These are phyloP conservation scores for Sisyra terminalis DNA, from an alignment of 2,888 invertebrate species.

Conservation along the genomic window DNA sequence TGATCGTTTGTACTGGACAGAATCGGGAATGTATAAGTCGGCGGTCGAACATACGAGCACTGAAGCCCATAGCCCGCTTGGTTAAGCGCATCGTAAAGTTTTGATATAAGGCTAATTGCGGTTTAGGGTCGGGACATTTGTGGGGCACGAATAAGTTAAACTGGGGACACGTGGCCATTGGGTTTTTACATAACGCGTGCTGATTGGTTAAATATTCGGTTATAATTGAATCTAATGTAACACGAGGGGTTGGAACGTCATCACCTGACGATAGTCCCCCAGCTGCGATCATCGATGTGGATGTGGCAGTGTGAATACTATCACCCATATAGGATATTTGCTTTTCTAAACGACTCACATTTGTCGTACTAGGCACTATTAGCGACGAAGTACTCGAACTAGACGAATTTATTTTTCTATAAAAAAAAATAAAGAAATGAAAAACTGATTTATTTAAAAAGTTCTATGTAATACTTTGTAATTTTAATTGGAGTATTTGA, in stretches of 20 bases:
- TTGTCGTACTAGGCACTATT: slow-evolving; percentile 9
- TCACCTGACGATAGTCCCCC: slow-evolving; percentile 14
- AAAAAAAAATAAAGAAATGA: slow-evolving; percentile 8
- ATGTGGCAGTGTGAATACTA: slow-evolving; percentile 17
- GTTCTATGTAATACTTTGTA: neutral
- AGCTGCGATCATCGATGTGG: slow-evolving; percentile 7
- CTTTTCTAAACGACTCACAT: slow-evolving; percentile 28
- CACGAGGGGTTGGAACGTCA: slow-evolving; percentile 24
- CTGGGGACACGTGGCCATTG: slow-evolving; percentile 93
- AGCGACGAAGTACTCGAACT: slow-evolving; percentile 15
- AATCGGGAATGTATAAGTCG: slow-evolving; percentile 71
- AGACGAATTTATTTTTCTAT: slow-evolving; percentile 12
- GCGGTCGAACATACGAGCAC: slow-evolving; percentile 51
- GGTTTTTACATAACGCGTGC: slow-evolving; percentile 95
- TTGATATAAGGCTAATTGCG: slow-evolving; percentile 42
- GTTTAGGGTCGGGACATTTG: slow-evolving; percentile 82
- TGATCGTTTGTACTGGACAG: slow-evolving; percentile 56
- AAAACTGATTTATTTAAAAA: neutral
- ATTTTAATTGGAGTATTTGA: slow-evolving; percentile 5
- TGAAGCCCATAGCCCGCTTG: slow-evolving; percentile 36
- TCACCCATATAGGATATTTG: slow-evolving; percentile 25
- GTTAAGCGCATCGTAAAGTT: slow-evolving; percentile 53
- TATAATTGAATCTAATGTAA: slow-evolving; percentile 80
- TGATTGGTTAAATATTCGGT: slow-evolving; percentile 95
- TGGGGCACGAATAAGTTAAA: slow-evolving; percentile 92